A percentile compares a stretch with the other conserved stretches of the same genome.
Evolutionary conservation across 1,140 invertebrate genomes (phyloP).

Genomic region (Neodiprion fabricii): DNA sequence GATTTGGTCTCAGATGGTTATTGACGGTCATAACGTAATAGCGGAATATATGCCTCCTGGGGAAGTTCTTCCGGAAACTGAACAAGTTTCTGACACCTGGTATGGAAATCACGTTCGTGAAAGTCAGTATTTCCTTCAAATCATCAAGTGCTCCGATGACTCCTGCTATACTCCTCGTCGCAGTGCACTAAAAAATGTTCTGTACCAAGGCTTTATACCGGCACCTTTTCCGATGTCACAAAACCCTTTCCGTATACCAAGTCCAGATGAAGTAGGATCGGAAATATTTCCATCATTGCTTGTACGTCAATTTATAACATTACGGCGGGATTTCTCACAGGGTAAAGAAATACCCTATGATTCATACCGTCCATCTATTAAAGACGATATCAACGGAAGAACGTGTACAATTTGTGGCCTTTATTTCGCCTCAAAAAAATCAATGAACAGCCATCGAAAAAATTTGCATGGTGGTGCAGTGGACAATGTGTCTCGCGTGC

Average conservation of each 20-base stretch:
- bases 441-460: background rate
- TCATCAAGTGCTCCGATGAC: conserved; percentile 19
- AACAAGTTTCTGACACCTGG: conserved; percentile 16
- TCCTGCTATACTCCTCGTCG: conserved; percentile 3
- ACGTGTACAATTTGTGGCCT: background rate
- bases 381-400: background rate
- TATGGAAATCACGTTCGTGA: conserved; percentile 22
- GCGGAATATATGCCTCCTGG: conserved; percentile 32
- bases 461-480: background rate
- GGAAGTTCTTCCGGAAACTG: background rate
- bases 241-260: background rate
- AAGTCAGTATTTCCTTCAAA: conserved; percentile 24
- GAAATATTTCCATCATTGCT: background rate
- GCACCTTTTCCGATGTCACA: background rate
- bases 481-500: too few relatives aligned
- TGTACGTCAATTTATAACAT: background rate
- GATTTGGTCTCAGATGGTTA: conserved; percentile 39
- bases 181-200: background rate
- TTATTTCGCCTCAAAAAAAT: background rate
- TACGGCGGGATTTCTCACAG: background rate
- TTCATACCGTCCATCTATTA: background rate
- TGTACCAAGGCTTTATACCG: background rate
- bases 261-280: too few relatives aligned
- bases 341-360: background rate
- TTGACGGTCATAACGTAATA: conserved; percentile 40